Conservation (phyloP, 1,140 invertebrate genomes). For the Drosophila serrata region DNA sequence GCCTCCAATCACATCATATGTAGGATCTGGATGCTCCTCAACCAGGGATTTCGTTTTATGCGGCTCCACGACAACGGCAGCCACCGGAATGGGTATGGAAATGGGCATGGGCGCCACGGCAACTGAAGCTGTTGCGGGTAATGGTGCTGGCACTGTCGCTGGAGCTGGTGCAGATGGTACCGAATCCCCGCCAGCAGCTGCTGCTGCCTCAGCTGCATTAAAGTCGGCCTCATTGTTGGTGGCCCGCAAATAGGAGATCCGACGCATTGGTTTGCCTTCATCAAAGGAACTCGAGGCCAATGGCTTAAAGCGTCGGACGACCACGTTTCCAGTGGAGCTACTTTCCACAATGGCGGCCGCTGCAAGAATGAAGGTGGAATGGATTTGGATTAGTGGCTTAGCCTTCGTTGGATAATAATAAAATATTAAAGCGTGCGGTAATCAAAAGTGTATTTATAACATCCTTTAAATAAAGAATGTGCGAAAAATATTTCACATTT, state of each 20-base stretch:
- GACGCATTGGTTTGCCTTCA: slow-evolving; percentile 93
- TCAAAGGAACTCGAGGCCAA: slow-evolving; percentile 86
- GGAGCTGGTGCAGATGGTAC: not conserved
- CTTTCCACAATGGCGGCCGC: slow-evolving; percentile 56
- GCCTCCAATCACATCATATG: slow-evolving; percentile 73
- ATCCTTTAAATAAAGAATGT: slow-evolving; percentile 13
- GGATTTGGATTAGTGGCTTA: not conserved
- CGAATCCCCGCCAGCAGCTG: slow-evolving; percentile 39
- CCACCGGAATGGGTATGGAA: slow-evolving; percentile 39
- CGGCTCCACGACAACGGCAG: slow-evolving; percentile 64
- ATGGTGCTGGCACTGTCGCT: not conserved
- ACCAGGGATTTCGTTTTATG: slow-evolving; percentile 72
- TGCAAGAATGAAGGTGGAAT: slow-evolving; percentile 7
- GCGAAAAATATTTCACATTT: slow-evolving; percentile 12
- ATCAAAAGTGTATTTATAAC: slow-evolving; percentile 19
- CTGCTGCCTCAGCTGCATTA: slow-evolving; percentile 85
- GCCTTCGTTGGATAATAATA: not conserved
- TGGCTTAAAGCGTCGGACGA: slow-evolving; percentile 77
- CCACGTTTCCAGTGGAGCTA: slow-evolving; percentile 19
- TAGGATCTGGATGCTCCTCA: slow-evolving; percentile 79
- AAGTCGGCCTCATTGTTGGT: slow-evolving; percentile 87
- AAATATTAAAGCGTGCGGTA: slow-evolving; percentile 20
- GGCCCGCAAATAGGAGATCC: slow-evolving; percentile 96
- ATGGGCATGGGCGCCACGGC: slow-evolving; percentile 12
- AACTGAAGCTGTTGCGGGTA: not conserved